A percentile compares a stretch with the other conserved stretches of the same genome.
Conservation (phyloP, 2,888 invertebrate genomes). For the Oscheius onirici region DNA sequence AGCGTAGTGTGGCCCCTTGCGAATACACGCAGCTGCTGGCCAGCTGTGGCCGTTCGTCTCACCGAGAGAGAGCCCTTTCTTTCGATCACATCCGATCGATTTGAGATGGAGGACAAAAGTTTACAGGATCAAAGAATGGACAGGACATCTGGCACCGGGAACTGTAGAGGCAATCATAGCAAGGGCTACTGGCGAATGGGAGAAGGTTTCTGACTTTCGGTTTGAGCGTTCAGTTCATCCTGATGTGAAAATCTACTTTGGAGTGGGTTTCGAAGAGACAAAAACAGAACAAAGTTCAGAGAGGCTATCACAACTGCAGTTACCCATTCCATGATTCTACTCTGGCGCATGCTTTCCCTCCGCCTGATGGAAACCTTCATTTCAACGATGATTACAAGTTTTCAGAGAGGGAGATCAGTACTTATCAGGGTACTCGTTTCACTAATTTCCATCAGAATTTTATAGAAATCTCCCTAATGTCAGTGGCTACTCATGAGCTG, state of each 20-base stretch:
- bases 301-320: constrained; percentile 19
- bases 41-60: constrained; percentile 32
- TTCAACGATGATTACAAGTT: constrained; percentile 23
- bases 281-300: neutral
- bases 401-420: constrained; percentile 12
- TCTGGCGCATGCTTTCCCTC: constrained; percentile 26
- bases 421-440: neutral
- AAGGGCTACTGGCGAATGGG: constrained; percentile 6
- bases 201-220: constrained; percentile 3
- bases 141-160: neutral
- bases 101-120: no score
- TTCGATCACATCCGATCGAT: neutral
- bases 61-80: neutral
- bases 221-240: constrained; percentile 5
- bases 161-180: constrained; percentile 4
- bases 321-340: constrained; percentile 1
- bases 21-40: constrained; percentile 28
- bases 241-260: constrained; percentile 1
- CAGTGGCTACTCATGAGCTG: constrained; percentile 30
- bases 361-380: constrained; percentile 14
- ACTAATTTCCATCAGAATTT: neutral
- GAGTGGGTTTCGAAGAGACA: neutral
- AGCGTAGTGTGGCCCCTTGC: neutral
- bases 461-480: constrained; percentile 21
- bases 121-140: constrained; percentile 3